Base-by-base conservation (phyloP, 2,888 invertebrate species). In the Synanthedon myopaeformis region DNA sequence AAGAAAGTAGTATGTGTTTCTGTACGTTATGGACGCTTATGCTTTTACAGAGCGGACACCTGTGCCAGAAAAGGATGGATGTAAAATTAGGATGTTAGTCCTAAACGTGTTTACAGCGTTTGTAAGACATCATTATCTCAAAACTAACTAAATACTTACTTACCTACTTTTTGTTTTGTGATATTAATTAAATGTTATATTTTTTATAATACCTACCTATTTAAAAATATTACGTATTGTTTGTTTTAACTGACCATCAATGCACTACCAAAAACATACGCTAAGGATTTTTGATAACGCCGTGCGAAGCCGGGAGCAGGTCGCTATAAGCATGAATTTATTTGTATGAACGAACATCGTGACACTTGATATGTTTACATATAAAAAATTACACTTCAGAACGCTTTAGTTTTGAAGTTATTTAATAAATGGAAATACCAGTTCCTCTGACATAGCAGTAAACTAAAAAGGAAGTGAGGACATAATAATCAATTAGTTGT, bases 1-100 rank as follows among this genome's bases (percentile, higher is more conserved):
- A 66, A 65, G 67, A 81, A 82, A 69, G 79, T 66, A 72, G 61
- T 63, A 73, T 67, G 69, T 66, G 69, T 66, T 68, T 65, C 59
- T 56, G 59, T 60, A 61, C 62, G 61, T 58, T 59, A 55, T 58
- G 54, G 70, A 65, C 65, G 59, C 64, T 79, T 83, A 69, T 63
- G 72, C 63, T 78, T 56, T 76, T 80, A 64, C 63, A 61, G 56
- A 56, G 53, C 58, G 55, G 63, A 59, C 28, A 10, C 52, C 55
- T 51, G 54, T 53, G 54, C 52, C 57, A 68, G 70, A 70, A 74
- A 70, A 77, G 64, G 66, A 70, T 61, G 62, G 62, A 59, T 51
- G 59, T 62, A 61, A 66, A 68, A 69, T 62, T 59, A 64, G 66
- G 64, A 66, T 74, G 76, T 70, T 69, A 23, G 5, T 23, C 23